These are phyloP conservation scores for Caloenas nicobarica DNA, from an alignment of 2,113 vertebrate genomes.

Conservation along the genomic window DNA sequence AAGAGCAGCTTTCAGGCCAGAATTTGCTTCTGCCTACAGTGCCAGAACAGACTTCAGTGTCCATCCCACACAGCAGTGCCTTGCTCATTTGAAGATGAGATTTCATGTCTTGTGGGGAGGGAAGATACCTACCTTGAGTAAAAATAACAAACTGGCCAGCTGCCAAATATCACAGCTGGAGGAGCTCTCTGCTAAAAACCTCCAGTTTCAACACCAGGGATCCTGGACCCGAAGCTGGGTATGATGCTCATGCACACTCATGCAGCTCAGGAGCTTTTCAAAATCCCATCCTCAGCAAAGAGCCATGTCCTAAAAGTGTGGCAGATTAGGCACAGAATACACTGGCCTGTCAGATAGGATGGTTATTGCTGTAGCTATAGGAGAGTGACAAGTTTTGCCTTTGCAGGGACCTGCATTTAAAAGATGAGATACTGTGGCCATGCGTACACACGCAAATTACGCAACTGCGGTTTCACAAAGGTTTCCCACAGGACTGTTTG, in stretches of 20 bases:
- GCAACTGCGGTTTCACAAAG: not conserved
- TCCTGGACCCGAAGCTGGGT: not conserved
- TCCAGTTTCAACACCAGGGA: not conserved
- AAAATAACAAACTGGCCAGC: not conserved
- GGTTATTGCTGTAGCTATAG: not conserved
- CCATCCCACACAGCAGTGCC: not conserved
- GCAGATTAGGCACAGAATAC: not conserved
- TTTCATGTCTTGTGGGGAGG: not conserved
- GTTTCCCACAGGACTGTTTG: not conserved
- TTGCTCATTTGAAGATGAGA: not conserved
- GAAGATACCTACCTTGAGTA: not conserved
- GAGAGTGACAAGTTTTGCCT: not conserved
- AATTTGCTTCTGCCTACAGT: not conserved
- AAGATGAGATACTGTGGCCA: not conserved
- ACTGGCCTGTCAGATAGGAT: not conserved
- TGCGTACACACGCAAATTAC: not conserved
- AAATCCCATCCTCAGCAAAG: not conserved
- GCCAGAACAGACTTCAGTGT: not conserved
- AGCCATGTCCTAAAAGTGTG: fast-evolving
- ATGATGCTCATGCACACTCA: too few relatives aligned
- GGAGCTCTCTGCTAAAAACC: not conserved
- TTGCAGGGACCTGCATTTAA: not conserved
- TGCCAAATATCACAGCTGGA: not conserved
- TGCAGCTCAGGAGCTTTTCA: fast-evolving
- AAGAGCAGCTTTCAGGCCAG: not conserved